These are phyloP conservation scores for Chloroclysta siterata DNA, from an alignment of 2,888 invertebrate genomes.

Conservation along the genomic window DNA sequence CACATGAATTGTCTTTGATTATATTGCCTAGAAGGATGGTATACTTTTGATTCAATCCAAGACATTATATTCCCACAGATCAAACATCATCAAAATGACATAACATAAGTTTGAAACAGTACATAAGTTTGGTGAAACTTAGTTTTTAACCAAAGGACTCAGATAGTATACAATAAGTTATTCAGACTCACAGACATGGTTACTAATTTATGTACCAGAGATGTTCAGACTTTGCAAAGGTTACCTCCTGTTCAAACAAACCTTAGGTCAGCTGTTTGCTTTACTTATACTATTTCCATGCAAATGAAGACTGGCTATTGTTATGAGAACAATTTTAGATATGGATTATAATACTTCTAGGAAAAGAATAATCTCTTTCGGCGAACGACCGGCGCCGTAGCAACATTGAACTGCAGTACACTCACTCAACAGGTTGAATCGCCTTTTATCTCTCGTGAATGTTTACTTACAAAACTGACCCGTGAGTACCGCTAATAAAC, in stretches of 20 bases:
- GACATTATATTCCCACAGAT: no score
- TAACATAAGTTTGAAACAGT: no score
- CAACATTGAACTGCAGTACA: conserved; percentile 21
- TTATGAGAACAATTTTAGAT: neutral
- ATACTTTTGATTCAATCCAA: no score
- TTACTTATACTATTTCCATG: neutral
- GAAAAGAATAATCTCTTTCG: conserved; percentile 11
- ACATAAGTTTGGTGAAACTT: no score
- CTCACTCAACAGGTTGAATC: conserved; percentile 40
- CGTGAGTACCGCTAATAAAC: conserved; percentile 39
- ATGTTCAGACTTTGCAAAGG: no score
- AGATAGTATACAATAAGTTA: no score
- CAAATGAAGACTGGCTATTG: neutral
- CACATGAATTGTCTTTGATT: no score
- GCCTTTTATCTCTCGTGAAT: conserved; percentile 9
- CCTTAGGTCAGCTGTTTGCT: neutral
- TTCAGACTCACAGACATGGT: no score
- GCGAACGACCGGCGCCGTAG: conserved; percentile 34
- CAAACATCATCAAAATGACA: no score
- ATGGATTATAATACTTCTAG: neutral
- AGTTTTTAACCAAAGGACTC: no score
- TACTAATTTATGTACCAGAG: no score
- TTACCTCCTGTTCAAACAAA: neutral
- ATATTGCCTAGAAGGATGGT: no score
- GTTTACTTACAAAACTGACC: conserved; percentile 38